Base-by-base conservation (phyloP, 2,113 vertebrate genomes). In the Callipepla californica region DNA sequence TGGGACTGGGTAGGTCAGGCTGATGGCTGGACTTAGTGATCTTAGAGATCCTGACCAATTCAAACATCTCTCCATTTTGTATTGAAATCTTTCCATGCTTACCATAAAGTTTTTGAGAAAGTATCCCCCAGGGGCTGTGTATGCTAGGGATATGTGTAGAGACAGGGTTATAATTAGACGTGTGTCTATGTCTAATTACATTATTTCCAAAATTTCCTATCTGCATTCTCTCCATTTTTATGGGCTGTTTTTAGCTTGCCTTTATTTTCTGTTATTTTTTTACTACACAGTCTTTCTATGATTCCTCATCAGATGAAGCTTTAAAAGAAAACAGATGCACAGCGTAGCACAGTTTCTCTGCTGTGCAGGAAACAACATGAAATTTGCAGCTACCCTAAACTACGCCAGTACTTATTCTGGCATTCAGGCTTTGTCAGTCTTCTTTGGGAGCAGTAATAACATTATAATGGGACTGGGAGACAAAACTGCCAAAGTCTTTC, bases 401-500 rank as follows among this genome's bases (percentile, higher is more conserved):
- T 42, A 61, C n/a, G 47, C 55, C 79, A 0, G 1, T 32, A 57
- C 42, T 93, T 63, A 95, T 4, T 0, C 47, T 58, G 74, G 74
- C 42, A 94, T 89, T 96, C 69, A 95, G 79, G 34, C 87, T 45
- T 81, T 83, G 85, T 85, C 86, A 90, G 91, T 53, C 84, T 91
- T 86, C 95, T 91, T 88, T 81, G 85, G 57, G 59, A 92, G 83
- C 73, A 94, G 91, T 95, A 97, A 97, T 96, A 95, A 87, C 94
- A 94, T 96, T 81, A 95, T 97, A 97, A 98, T 96, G 83, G 95
- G 76, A 90, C 87, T 2, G 14, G 72, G 94, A 94, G 89, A 96
- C 87, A 96, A 94, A 97, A 97, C 93, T 95, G 96, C 92, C 97
- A 96, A 96, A 97, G 95, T 98, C 96, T 97, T 97, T 93, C 95